Conservation (phyloP, 2,797 vertebrate species). For the Hyperoplus immaculatus region DNA sequence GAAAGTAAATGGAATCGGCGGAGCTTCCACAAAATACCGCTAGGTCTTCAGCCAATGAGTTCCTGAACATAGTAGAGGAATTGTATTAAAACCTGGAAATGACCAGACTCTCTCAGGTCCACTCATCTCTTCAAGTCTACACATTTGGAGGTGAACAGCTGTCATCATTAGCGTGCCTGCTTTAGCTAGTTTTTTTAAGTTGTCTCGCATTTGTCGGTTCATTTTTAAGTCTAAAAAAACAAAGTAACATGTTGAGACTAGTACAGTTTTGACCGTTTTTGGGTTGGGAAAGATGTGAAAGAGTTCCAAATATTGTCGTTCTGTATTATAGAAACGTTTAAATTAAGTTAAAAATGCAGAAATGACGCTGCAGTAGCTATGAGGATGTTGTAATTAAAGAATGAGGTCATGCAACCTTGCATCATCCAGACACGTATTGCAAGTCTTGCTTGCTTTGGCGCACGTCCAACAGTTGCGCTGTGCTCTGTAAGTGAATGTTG, state of each 20-base stretch:
- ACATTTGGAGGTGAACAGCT: background rate
- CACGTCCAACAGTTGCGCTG: background rate
- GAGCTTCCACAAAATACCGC: background rate
- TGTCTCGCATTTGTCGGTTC: background rate
- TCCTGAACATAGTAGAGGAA: background rate
- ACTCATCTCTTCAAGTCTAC: background rate
- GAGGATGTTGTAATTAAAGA: background rate
- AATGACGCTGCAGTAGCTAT: background rate
- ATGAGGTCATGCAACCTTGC: constrained; percentile 3
- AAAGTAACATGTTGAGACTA: background rate
- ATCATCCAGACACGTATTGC: constrained; percentile 18
- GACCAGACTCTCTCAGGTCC: background rate
- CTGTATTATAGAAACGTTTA: background rate
- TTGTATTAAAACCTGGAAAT: background rate
- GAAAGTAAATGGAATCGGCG: background rate
- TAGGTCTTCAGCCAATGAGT: background rate
- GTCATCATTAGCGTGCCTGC: background rate
- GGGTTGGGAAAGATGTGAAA: background rate
- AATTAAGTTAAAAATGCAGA: background rate
- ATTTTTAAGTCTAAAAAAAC: background rate
- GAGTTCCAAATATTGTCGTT: background rate
- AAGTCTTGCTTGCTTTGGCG: background rate
- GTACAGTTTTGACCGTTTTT: background rate
- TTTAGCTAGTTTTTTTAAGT: background rate
- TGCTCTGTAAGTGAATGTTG: background rate